These are phyloP conservation scores for Cyclopterus lumpus DNA, from an alignment of 2,797 vertebrate genomes.

Conservation along the genomic window DNA sequence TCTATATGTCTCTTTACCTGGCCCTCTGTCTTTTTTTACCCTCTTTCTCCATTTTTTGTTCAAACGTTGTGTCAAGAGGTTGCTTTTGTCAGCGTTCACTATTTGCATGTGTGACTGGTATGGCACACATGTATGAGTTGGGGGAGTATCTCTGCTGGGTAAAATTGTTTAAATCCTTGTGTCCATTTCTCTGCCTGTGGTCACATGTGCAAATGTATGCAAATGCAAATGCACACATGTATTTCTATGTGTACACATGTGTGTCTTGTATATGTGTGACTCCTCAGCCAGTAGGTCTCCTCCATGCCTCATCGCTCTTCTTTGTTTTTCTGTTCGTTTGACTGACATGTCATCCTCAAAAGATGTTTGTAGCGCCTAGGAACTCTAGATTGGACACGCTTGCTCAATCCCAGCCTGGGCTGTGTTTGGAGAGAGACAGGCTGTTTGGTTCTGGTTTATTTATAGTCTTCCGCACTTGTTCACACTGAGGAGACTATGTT, in stretches of 20 bases:
- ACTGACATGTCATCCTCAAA: slow-evolving; percentile 76
- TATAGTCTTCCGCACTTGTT: slow-evolving; percentile 61
- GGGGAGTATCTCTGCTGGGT: neutral
- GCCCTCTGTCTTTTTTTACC: neutral
- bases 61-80: neutral
- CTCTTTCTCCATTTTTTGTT: slow-evolving; percentile 1
- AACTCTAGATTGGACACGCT: slow-evolving; percentile 76
- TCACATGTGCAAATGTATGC: neutral
- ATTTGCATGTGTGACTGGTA: neutral
- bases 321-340: slow-evolving; percentile 69
- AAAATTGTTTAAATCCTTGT: neutral
- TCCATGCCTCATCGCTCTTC: slow-evolving; percentile 61
- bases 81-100: neutral
- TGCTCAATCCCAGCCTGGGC: slow-evolving; percentile 39
- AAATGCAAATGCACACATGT: neutral
- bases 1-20: neutral
- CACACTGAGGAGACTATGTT: slow-evolving; percentile 58
- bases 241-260: neutral
- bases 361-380: slow-evolving; percentile 67
- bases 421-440: slow-evolving; percentile 66
- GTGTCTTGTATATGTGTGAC: slow-evolving; percentile 20
- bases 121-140: neutral
- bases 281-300: slow-evolving; percentile 42
- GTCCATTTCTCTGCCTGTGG: neutral
- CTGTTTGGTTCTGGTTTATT: slow-evolving; percentile 68